Conservation (phyloP, 2,797 vertebrate genomes). For the Anguilla pacifica region DNA sequence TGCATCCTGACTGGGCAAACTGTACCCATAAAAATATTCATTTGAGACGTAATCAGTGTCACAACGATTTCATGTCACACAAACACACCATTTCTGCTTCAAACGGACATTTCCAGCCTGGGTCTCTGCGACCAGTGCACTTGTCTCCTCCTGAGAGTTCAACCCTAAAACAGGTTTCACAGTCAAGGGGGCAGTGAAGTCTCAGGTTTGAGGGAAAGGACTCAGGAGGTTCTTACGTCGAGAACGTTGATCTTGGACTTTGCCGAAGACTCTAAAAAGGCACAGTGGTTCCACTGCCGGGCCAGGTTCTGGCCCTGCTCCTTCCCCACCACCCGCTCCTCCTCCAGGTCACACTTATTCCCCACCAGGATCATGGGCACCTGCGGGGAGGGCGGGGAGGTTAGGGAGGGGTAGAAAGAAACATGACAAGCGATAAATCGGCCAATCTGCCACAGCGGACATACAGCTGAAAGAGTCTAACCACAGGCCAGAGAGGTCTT, state of each 20-base stretch:
- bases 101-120: not conserved
- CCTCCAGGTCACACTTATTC: slow-evolving; percentile 99
- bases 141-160: not conserved
- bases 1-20: not conserved
- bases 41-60: not conserved
- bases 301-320: slow-evolving; percentile 98
- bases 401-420: not conserved
- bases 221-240: slow-evolving; percentile 74
- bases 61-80: not conserved
- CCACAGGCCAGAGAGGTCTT: not conserved
- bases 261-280: slow-evolving; percentile 99
- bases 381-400: slow-evolving; percentile 60
- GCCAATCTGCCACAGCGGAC: too few relatives aligned
- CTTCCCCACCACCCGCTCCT: slow-evolving; percentile 96
- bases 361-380: slow-evolving; percentile 99
- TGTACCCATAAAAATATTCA: not conserved
- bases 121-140: not conserved
- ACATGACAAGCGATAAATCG: not conserved
- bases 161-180: not conserved
- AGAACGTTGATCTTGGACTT: slow-evolving; percentile 99
- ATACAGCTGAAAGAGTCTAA: too few relatives aligned
- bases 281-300: slow-evolving; percentile 99
- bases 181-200: not conserved
- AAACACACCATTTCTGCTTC: not conserved
- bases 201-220: not conserved